phyloP scores from a whole-genome alignment of 1,140 invertebrate genomes.

The Nasonia vitripennis region DNA sequence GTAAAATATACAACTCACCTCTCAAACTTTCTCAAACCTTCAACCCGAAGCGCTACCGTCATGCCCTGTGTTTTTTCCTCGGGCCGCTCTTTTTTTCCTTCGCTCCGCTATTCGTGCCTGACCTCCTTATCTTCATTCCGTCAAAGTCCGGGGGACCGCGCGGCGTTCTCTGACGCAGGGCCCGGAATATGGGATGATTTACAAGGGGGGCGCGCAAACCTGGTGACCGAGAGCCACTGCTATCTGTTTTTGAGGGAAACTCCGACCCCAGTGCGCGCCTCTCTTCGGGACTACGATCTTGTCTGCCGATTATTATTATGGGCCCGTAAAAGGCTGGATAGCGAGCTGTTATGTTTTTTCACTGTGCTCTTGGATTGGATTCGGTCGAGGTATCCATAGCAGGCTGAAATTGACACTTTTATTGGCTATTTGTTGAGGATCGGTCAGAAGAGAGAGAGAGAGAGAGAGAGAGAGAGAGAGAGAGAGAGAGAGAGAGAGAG shows the following conservation, averaged over 20 bases:
- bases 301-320: slow-evolving; percentile 23
- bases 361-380: not conserved
- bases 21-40: not conserved
- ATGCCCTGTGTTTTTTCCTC: slow-evolving; percentile 5
- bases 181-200: slow-evolving; percentile 3
- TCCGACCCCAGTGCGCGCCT: not conserved
- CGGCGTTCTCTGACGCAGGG: not conserved
- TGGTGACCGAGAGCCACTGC: not conserved
- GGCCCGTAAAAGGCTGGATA: slow-evolving; percentile 3
- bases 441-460: not conserved
- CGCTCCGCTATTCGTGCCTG: not conserved
- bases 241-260: too few species aligned
- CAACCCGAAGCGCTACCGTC: not conserved
- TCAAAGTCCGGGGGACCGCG: not conserved
- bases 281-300: not conserved
- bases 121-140: slow-evolving; percentile 31
- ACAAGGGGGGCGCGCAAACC: slow-evolving; percentile 20
- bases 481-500: too few species aligned
- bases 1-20: not conserved
- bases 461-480: too few species aligned
- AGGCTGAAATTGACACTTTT: slow-evolving; percentile 29
- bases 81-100: not conserved
- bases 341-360: not conserved
- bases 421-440: slow-evolving; percentile 4
- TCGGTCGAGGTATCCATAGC: not conserved